Evolutionary conservation across 2,888 invertebrate species (phyloP).

Genomic region (Protophormia terraenovae): DNA sequence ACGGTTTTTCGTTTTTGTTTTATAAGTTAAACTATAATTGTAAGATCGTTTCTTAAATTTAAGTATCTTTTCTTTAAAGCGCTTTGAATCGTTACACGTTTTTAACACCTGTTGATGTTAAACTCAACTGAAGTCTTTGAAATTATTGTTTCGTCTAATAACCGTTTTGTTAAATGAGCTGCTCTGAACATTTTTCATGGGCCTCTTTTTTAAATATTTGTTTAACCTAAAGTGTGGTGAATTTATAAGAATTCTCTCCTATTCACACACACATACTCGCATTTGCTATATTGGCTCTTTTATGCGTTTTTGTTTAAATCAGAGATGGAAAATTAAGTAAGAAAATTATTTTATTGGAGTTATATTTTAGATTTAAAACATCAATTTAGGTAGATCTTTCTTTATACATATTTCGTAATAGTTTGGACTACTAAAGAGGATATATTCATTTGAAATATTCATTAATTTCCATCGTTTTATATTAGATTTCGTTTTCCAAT

Average conservation of each 20-base stretch:
- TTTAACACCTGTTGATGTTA: conserved; percentile 75
- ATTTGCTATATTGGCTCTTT: neutral
- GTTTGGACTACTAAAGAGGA: no score
- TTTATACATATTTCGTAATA: no score
- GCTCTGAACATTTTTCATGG: conserved; percentile 18
- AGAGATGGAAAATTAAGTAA: conserved; percentile 11
- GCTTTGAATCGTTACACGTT: conserved; percentile 70
- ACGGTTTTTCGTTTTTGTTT: conserved; percentile 54
- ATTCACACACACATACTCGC: neutral
- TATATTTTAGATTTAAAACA: no score
- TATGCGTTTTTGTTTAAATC: neutral
- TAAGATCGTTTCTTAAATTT: conserved; percentile 60
- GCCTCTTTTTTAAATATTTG: conserved; percentile 18
- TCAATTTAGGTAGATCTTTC: no score
- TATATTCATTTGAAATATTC: no score
- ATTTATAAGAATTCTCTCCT: conserved; percentile 29
- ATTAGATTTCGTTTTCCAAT: no score
- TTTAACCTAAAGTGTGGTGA: conserved; percentile 48
- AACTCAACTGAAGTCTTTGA: conserved; percentile 73
- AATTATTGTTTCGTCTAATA: conserved; percentile 68
- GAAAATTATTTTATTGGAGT: no score
- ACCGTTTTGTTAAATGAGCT: conserved; percentile 66
- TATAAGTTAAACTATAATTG: neutral
- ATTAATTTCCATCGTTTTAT: no score
- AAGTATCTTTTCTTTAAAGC: conserved; percentile 41